Evolutionary conservation across 2,113 vertebrate genomes (phyloP), one percentile per base, ranked within the genome.

Genomic region (Madoqua kirkii): DNA sequence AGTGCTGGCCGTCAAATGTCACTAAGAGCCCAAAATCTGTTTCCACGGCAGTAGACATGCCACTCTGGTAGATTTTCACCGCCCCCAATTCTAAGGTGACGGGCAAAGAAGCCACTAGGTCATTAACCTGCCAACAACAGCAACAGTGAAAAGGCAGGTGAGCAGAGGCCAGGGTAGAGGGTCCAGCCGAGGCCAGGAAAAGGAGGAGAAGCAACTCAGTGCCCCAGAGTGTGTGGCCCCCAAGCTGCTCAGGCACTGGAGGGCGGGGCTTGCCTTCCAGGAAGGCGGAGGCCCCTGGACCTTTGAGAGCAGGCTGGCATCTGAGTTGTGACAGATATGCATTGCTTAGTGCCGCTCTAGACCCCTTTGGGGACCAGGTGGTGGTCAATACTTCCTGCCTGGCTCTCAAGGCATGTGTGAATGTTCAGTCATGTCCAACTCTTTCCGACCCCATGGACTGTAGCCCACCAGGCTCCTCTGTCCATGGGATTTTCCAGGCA

Each of bases 11-110:
- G 0, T 99, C 99, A 0, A 99, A 99, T 0, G 99, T 99, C 94
- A 99, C 99, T 96, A 99, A 96, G 62, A 99, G 99, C 60, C 99
- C 99, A 98, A 99, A 99, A 96, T 99, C 99, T 0, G 99, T 99
- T 98, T 99, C 99, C 98, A 99, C 98, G 2, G 99, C 99, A 7
- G 99, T 99, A 16, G 99, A 99, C 92, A 99, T 98, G n/a, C 99
- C 99, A 0, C 99, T 99, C 93, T 99, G 99, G 98, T 99, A 99
- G 79, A 99, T 98, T 97, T 98, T 99, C 96, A 99, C 97, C 0
- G 99, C 99, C 0, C 99, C 99, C 94, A 99, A 98, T 86, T 99
- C 99, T 97, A 99, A 98, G 67, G 99, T 99, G 95, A 99, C 98
- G 0, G 99, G 99, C 57, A 99, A 98, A 89, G 99, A 99, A 97